Percentiles rank a stretch among this genome's conserved stretches.
Conservation (phyloP, 2,797 vertebrate genomes). For the Holocentrus rufus region DNA sequence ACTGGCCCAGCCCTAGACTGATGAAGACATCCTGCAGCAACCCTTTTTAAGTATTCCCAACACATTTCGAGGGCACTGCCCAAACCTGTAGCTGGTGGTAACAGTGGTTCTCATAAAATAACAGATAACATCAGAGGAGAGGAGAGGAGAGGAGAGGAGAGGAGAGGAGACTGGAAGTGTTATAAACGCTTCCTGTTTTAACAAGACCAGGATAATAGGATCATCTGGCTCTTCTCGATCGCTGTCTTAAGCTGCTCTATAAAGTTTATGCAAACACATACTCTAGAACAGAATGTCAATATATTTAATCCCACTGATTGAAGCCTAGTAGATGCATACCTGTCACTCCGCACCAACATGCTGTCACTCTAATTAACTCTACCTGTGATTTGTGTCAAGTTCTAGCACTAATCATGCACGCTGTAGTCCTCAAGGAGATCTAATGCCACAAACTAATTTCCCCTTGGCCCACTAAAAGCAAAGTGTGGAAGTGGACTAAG, state of each 20-base stretch:
- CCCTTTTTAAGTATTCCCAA: conserved; percentile 61
- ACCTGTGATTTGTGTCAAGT: conserved; percentile 25
- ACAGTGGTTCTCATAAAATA: neutral
- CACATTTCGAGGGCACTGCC: conserved; percentile 43
- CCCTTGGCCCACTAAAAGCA: neutral
- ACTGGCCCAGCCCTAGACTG: conserved; percentile 52
- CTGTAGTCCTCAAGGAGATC: neutral
- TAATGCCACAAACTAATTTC: conserved; percentile 7
- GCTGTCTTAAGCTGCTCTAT: conserved; percentile 23
- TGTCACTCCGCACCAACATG: conserved; percentile 12
- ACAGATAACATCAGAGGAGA: conserved; percentile 1
- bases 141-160: neutral
- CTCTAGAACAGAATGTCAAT: conserved; percentile 9
- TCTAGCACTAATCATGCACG: neutral
- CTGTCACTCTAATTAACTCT: conserved; percentile 19
- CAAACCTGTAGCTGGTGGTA: conserved; percentile 52
- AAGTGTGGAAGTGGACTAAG: neutral
- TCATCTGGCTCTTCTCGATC: conserved; percentile 12
- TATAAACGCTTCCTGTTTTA: neutral
- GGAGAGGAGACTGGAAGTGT: neutral
- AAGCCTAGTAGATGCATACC: conserved; percentile 27
- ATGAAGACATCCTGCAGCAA: conserved; percentile 62
- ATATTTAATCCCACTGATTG: conserved; percentile 24
- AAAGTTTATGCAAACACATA: neutral
- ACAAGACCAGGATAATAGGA: conserved; percentile 17